phyloP scores from a whole-genome alignment of 2,113 vertebrate genomes.

The Gobiocypris rarus region DNA sequence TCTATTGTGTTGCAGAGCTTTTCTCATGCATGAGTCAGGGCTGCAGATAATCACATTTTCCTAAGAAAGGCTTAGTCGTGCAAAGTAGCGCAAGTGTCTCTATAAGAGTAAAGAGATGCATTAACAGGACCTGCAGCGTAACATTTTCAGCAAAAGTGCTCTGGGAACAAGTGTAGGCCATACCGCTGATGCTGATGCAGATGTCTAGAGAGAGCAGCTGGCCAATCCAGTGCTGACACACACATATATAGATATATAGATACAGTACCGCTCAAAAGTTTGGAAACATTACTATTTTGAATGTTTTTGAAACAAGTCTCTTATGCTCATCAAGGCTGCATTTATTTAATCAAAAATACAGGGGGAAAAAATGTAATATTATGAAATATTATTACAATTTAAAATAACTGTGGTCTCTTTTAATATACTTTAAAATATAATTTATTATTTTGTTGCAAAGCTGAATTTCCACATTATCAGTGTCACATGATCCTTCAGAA shows the following conservation, averaged over 20 bases:
- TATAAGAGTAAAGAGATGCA: conserved; percentile 3
- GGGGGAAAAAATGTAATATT: no score
- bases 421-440: no score
- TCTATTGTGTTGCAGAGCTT: conserved; percentile 74
- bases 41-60: conserved; percentile 73
- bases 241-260: not conserved
- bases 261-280: not conserved
- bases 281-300: no score
- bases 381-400: no score
- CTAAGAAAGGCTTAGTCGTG: conserved; percentile 66
- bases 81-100: conserved; percentile 63
- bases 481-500: no score
- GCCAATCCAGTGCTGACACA: no score
- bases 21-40: conserved; percentile 74
- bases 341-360: no score
- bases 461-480: no score
- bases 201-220: not conserved
- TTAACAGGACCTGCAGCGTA: not conserved
- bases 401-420: no score
- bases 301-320: no score
- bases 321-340: no score
- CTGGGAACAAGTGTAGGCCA: conserved; percentile 37
- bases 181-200: not conserved
- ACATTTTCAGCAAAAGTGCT: conserved; percentile 25
- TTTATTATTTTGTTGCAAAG: no score